phyloP scores from a whole-genome alignment of 2,888 invertebrate species.

The Aspidapion aeneum region DNA sequence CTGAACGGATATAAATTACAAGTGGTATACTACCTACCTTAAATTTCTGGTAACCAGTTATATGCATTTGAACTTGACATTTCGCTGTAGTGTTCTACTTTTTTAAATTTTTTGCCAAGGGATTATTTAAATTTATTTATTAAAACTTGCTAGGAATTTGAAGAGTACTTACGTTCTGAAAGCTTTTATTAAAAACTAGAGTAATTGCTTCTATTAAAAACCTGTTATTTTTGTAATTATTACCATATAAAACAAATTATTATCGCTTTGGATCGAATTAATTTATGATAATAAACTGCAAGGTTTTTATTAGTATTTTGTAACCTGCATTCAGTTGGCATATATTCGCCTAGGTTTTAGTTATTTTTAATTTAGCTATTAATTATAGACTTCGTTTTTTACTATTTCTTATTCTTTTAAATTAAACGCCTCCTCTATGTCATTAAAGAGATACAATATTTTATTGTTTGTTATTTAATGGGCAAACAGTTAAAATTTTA shows the following conservation, averaged over 20 bases:
- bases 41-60: too few species aligned
- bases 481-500: not conserved
- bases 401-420: not conserved
- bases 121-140: too few species aligned
- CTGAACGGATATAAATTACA: too few species aligned
- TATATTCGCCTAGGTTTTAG: not conserved
- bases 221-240: not conserved
- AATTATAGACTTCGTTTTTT: too few species aligned
- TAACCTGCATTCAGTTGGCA: not conserved
- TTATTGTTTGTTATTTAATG: not conserved
- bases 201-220: not conserved
- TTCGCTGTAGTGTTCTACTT: too few species aligned
- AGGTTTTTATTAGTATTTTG: not conserved
- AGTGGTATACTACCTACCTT: too few species aligned
- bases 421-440: not conserved
- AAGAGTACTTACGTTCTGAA: not conserved
- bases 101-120: too few species aligned
- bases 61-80: too few species aligned
- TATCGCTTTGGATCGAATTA: not conserved
- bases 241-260: not conserved
- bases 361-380: too few species aligned
- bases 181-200: not conserved
- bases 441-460: not conserved
- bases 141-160: conserved; percentile 1
- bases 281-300: not conserved